Evolutionary conservation across 1,140 invertebrate genomes (phyloP), one percentile per base, ranked within the genome.

Genomic region (Eueides isabella): DNA sequence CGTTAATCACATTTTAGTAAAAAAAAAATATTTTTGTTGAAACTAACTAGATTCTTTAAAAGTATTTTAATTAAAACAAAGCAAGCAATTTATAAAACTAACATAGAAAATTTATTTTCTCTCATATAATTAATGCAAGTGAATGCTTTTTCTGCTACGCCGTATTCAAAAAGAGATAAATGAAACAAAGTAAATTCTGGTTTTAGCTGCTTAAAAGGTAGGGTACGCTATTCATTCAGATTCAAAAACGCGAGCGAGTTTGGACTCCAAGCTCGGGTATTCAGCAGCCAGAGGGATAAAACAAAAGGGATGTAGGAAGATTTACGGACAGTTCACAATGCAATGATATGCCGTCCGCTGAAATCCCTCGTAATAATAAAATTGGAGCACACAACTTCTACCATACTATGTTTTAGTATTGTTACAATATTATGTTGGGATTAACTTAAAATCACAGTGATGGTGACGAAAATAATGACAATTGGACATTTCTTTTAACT

Each of bases 271-370:
- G 44, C 41, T 61, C 48, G 41, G 61, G 67, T 75, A 75, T 71
- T 75, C 68, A 75, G 63, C 68, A 74, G 29, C 31, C 70, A 48
- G 73, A 61, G 72, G 63, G 68, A 55, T 62, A 41, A 70, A 74
- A 74, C 72, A 74, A 74, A 74, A 63, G 72, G 65, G 38, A 67
- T 65, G 67, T 31, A 66, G 67, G 67, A 73, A 75, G 63, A 75
- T 75, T 75, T 75, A 75, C 67, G 67, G 44, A 55, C 63, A 61
- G 30, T 75, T 71, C 31, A 64, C 63, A 75, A 70, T 67, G 73
- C 68, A 31, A 68, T 73, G 55, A 74, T 69, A 69, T 65, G n/a
- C 28, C 55, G 31, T 35, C 44, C 28, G 33, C 35, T 74, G 9
- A 16, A 48, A 16, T 74, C 31, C 61, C 19, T 64, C 62, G 48